Evolutionary conservation across 2,113 vertebrate species (phyloP).

Genomic region (Motacilla alba): DNA sequence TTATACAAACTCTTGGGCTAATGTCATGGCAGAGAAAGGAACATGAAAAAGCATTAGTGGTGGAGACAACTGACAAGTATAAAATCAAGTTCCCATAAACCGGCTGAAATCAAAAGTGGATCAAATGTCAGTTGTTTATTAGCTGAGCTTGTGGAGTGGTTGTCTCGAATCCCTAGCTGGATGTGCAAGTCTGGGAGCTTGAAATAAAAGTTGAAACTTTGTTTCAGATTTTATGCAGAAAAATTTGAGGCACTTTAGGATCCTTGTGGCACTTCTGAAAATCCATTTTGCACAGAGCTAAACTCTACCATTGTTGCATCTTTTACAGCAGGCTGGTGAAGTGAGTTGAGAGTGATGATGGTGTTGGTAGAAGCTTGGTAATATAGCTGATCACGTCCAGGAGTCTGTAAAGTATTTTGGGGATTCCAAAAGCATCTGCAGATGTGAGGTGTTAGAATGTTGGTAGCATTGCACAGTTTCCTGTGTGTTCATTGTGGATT

Average conservation of each 20-base stretch:
- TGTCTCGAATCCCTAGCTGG: not conserved
- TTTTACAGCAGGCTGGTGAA: not conserved
- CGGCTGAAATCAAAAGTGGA: not conserved
- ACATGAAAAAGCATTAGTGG: not conserved
- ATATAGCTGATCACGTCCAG: not conserved
- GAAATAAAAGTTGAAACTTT: not conserved
- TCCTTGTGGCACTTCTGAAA: not conserved
- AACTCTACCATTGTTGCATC: not conserved
- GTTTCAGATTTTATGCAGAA: not conserved
- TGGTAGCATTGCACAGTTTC: not conserved
- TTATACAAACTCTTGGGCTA: not conserved
- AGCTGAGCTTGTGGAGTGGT: not conserved
- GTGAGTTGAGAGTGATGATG: not conserved
- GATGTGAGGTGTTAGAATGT: not conserved
- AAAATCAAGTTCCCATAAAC: not conserved
- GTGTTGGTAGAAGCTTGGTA: not conserved
- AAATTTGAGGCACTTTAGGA: not conserved
- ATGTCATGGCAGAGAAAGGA: not conserved
- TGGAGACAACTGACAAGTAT: not conserved
- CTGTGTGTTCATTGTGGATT: accelerated
- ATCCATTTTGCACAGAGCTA: not conserved
- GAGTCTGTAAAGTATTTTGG: not conserved
- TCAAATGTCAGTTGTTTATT: not conserved
- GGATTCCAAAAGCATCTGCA: not conserved
- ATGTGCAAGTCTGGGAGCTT: not conserved